Evolutionary conservation across 2,113 vertebrate species (phyloP), one percentile per base, ranked within the genome.

Genomic region (Saguinus imperator): DNA sequence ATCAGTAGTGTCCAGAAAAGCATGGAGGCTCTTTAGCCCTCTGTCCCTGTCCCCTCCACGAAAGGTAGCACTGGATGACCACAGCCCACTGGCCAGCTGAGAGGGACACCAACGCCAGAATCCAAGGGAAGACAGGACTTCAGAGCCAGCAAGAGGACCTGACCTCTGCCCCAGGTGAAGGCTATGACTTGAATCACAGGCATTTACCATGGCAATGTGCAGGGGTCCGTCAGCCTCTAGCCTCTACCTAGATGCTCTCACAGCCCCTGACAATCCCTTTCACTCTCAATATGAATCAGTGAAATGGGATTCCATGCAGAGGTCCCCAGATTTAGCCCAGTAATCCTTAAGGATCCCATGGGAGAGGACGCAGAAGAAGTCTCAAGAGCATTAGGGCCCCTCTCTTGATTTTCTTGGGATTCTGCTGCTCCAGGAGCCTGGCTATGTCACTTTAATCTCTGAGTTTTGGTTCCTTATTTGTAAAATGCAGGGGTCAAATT

Each of bases 1-100:
- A 96, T 96, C 94, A 94, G 76, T 85, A 87, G 82, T 72, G 25
- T 57, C 70, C 66, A 16, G 72, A 52, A 50, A 6, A 16, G 55
- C 77, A 32, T 37, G 23, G 29, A 29, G 40, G 32, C 50, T 48
- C 55, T 79, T 95, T 91, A 83, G 50, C 72, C 82, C 81, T 95
- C 83, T 73, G 58, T 25, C 64, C 27, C 21, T 40, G 16, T 73
- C 27, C 58, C 32, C 11, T 73, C 27, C 17, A 75, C 11, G 35
- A 73, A 50, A 85, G 57, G n/a, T 11, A 35, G 52, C 2, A 68
- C 6, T 4, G n/a, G 93, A 37, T 40, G 61, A 17, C 2, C 21
- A 35, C n/a, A 21, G 73, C 35, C 48, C 72, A 37, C 52, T 0
- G 16, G 35, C 23, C 64, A 86, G 8, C 81, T 66, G 21, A 37